Evolutionary conservation across 2,888 invertebrate genomes (phyloP).

Genomic region (Periphyllus acericola): DNA sequence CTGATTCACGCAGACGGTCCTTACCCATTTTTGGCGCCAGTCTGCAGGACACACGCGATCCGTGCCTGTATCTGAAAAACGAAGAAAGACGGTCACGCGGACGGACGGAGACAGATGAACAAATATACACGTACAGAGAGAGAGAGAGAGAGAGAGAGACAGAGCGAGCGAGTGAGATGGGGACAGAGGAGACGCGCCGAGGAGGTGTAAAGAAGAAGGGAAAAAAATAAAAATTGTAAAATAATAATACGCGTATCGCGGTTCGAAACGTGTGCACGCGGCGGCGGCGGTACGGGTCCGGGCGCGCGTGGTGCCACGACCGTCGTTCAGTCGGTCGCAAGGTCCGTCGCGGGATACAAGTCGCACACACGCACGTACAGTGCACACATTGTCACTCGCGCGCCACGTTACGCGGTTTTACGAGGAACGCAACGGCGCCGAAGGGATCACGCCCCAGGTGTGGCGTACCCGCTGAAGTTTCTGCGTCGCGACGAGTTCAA

Average conservation of each 20-base stretch:
- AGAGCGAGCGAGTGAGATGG: no score
- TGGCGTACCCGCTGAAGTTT: no score
- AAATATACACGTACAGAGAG: no score
- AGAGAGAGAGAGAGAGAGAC: no score
- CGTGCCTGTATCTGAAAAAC: not conserved
- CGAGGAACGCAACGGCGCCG: no score
- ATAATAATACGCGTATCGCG: not conserved
- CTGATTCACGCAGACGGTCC: slow-evolving; percentile 53
- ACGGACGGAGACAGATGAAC: no score
- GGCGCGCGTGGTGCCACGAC: not conserved
- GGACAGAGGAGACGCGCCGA: no score
- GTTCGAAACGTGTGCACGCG: not conserved
- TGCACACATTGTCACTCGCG: no score
- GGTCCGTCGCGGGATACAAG: slow-evolving; percentile 40
- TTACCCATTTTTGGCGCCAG: slow-evolving; percentile 60
- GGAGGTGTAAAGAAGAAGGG: no score
- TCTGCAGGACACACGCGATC: slow-evolving; percentile 39
- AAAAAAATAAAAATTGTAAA: not conserved
- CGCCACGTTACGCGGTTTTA: no score
- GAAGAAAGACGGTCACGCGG: not conserved
- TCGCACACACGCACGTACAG: not conserved
- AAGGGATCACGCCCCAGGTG: no score
- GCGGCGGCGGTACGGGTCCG: not conserved
- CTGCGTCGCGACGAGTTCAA: not conserved
- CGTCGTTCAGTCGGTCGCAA: slow-evolving; percentile 38